Conservation (phyloP, 1,140 invertebrate species). For the Dreissena rostriformis region DNA sequence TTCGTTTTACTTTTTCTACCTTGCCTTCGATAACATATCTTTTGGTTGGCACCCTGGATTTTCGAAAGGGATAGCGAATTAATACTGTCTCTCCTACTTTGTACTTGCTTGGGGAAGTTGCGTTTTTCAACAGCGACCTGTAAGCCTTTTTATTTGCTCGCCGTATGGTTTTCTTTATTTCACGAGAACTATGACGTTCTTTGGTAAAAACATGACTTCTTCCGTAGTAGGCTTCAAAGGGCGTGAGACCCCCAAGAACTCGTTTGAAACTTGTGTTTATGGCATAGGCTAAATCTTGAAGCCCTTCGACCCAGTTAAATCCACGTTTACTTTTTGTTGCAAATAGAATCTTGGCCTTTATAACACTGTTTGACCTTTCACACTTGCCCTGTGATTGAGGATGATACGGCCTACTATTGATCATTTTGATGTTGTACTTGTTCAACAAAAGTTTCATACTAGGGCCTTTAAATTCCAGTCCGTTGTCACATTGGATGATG, state of each 20-base stretch:
- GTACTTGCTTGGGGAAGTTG: conserved; percentile 4
- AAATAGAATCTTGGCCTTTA: conserved; percentile 19
- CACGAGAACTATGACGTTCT: conserved; percentile 5
- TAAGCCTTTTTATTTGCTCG: conserved; percentile 6
- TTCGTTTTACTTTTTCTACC: conserved; percentile 6
- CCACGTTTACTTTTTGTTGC: conserved; percentile 16
- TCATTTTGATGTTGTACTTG: conserved; percentile 14
- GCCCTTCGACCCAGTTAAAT: conserved; percentile 24
- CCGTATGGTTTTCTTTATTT: conserved; percentile 6
- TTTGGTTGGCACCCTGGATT: conserved; percentile 27
- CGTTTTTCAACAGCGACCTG: conserved; percentile 4
- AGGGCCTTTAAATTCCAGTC: conserved; percentile 1
- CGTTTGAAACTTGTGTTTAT: conserved; percentile 22
- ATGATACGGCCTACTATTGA: conserved; percentile 19
- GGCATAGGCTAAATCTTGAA: conserved; percentile 5
- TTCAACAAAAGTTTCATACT: conserved; percentile 1
- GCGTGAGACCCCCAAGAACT: conserved; percentile 25
- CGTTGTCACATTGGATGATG: conserved; percentile 5
- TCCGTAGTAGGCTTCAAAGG: conserved; percentile 4
- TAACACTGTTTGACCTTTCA: conserved; percentile 3
- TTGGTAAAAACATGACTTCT: conserved; percentile 6
- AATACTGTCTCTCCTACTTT: conserved; percentile 6
- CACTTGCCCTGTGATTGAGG: conserved; percentile 32
- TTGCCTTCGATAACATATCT: conserved; percentile 18
- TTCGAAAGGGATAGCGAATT: conserved; percentile 12